Conservation (phyloP, 2,797 vertebrate genomes). For the Craterocephalus amniculus region DNA sequence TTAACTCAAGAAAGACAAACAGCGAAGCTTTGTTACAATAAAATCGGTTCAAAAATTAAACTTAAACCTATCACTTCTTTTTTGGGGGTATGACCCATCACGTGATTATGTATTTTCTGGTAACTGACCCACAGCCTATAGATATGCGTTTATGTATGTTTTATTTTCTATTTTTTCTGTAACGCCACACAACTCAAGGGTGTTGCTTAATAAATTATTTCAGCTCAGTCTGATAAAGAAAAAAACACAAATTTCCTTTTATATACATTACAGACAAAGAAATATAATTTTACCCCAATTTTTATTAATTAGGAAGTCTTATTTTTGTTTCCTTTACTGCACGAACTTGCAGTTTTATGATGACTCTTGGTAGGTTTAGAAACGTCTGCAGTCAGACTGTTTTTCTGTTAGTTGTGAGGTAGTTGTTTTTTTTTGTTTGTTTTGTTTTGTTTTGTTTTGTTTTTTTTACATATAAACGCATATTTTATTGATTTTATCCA, state of each 20-base stretch:
- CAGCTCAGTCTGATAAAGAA: no score
- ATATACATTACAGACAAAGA: no score
- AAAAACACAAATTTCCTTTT: no score
- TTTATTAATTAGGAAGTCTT: not conserved
- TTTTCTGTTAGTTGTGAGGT: not conserved
- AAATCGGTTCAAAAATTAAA: not conserved
- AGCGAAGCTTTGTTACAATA: not conserved
- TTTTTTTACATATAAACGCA: not conserved
- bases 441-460: not conserved
- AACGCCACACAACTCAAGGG: no score
- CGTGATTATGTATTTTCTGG: slow-evolving; percentile 35
- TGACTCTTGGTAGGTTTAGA: not conserved
- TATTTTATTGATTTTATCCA: not conserved
- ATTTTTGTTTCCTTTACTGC: not conserved
- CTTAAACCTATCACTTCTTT: not conserved
- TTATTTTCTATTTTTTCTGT: no score
- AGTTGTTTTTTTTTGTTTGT: not conserved
- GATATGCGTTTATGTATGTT: no score
- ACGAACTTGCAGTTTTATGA: not conserved
- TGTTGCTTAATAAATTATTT: no score
- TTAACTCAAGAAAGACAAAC: not conserved
- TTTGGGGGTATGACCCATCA: not conserved
- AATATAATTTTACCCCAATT: no score
- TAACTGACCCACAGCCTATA: slow-evolving; percentile 8
- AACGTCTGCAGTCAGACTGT: no score